Conservation (phyloP, 2,888 invertebrate genomes). For the Apodemia duryi region DNA sequence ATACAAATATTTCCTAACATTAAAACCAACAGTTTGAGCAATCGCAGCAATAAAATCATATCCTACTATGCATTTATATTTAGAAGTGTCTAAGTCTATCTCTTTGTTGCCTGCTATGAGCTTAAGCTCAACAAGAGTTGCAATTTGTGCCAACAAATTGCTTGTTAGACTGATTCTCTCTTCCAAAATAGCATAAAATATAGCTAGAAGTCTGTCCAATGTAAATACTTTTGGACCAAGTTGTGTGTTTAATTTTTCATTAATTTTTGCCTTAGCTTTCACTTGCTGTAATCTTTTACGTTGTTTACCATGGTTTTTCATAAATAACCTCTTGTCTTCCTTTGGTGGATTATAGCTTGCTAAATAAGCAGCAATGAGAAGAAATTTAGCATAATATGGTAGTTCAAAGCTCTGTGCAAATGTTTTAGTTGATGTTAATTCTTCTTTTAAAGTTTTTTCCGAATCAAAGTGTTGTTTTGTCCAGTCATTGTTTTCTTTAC, state of each 20-base stretch:
- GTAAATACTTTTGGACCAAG: constrained; percentile 91
- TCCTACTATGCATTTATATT: constrained; percentile 91
- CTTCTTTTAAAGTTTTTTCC: constrained; percentile 62
- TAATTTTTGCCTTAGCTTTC: constrained; percentile 78
- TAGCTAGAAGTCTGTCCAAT: constrained; percentile 89
- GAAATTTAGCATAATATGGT: constrained; percentile 93
- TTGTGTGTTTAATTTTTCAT: constrained; percentile 81
- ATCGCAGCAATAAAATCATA: constrained; percentile 89
- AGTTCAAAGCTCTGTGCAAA: constrained; percentile 86
- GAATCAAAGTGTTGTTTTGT: constrained; percentile 41
- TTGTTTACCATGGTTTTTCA: constrained; percentile 87
- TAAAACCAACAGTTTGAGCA: constrained; percentile 87
- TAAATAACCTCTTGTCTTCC: constrained; percentile 91
- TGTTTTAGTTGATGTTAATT: constrained; percentile 69
- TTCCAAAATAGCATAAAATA: constrained; percentile 93
- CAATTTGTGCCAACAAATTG: constrained; percentile 91
- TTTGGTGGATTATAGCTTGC: constrained; percentile 96
- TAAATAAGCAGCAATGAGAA: constrained; percentile 93
- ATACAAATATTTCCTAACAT: constrained; percentile 86
- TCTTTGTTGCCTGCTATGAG: constrained; percentile 86
- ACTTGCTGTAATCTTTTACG: constrained; percentile 82
- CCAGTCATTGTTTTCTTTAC: constrained; percentile 53
- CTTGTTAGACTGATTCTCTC: constrained; percentile 92
- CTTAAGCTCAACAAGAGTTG: constrained; percentile 90
- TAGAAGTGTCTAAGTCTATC: constrained; percentile 87